Conservation (phyloP, 2,797 vertebrate species). For the Hypotaenidia okinawae region DNA sequence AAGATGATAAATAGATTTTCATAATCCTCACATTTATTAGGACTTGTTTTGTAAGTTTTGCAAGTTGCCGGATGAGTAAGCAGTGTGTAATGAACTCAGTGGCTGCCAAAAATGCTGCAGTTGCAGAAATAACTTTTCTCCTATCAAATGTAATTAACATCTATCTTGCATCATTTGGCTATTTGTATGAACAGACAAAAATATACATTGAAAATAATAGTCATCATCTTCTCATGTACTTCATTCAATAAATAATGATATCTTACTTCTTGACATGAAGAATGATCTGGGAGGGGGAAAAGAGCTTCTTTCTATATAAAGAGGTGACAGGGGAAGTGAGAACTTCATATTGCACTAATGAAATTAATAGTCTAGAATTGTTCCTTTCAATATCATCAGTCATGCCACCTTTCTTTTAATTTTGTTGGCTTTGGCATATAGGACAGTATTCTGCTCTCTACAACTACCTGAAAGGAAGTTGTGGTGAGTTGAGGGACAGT, state of each 20-base stretch:
- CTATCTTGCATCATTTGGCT: neutral
- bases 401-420: neutral
- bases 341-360: neutral
- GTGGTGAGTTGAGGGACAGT: no score
- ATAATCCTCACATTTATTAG: constrained; percentile 45
- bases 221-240: constrained; percentile 32
- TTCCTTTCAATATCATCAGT: neutral
- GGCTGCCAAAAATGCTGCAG: constrained; percentile 41
- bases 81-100: neutral
- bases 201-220: constrained; percentile 25
- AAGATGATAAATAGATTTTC: constrained; percentile 40
- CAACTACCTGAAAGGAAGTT: no score
- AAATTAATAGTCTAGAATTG: neutral
- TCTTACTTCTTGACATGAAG: neutral
- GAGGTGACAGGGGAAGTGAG: neutral
- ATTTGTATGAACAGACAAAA: constrained; percentile 40
- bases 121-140: constrained; percentile 44
- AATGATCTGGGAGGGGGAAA: neutral
- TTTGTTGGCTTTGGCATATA: neutral
- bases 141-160: constrained; percentile 34
- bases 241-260: constrained; percentile 15
- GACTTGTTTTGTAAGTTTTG: constrained; percentile 44
- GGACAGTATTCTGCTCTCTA: neutral
- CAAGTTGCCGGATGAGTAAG: constrained; percentile 50
- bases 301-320: neutral